phyloP scores from a whole-genome alignment of 2,797 vertebrate genomes.

The Peromyscus aztecus region DNA sequence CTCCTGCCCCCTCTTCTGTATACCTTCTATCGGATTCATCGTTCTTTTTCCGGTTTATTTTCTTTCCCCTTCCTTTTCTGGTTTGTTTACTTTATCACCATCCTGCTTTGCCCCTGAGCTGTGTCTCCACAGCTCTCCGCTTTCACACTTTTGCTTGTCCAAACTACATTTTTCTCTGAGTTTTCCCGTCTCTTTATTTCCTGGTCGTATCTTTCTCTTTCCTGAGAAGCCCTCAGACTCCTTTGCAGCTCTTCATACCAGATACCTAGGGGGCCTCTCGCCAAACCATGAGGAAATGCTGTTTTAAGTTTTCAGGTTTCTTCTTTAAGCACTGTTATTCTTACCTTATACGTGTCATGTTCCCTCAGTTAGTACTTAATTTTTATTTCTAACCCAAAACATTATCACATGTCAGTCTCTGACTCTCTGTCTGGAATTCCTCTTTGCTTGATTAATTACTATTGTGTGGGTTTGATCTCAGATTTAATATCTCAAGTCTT shows the following conservation, averaged over 20 bases:
- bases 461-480: background rate
- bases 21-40: too few relatives aligned
- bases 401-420: background rate
- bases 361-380: background rate
- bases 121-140: background rate
- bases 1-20: too few relatives aligned
- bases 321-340: background rate
- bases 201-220: background rate
- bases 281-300: slow-evolving; percentile 69
- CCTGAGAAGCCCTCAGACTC: background rate
- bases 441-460: background rate
- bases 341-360: background rate
- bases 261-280: slow-evolving; percentile 11
- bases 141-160: background rate
- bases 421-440: background rate
- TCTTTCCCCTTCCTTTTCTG: background rate
- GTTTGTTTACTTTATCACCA: background rate
- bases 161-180: background rate
- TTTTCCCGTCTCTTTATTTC: background rate
- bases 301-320: background rate
- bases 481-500: background rate
- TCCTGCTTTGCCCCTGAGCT: background rate
- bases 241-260: background rate
- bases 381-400: background rate
- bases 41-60: accelerated